Base-by-base conservation (phyloP, 1,140 invertebrate species). In the Drosophila obscura region DNA sequence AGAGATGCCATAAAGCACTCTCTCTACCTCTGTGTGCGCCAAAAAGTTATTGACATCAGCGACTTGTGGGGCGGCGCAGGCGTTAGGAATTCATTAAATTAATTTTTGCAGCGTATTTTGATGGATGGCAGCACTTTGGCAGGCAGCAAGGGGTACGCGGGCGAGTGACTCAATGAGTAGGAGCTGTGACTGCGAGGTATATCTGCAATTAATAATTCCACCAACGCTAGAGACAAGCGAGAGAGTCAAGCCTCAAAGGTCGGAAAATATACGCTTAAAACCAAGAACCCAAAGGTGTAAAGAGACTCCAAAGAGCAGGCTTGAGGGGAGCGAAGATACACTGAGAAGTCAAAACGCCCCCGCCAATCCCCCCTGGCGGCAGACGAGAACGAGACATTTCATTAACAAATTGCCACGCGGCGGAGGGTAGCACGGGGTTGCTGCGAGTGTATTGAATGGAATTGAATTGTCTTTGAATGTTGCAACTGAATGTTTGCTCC, bases 181-280 rank as follows among this genome's bases (percentile, higher is more conserved):
- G 35, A 13, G 13, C 3, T 39, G 35, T 4, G 35, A 39, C 9
- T 39, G 9, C 0, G 26, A 28, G 26, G 26, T 7, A 73, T 63
- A 73, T 63, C 26, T 73, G 59, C 73, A 73, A 73, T 73, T 73
- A 73, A 73, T 57, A 63, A 73, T 51, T 43, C 44, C 9, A 35
- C 39, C 46, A 26, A 28, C 19, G 8, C 39, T 15, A 16, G 9
- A 26, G 35, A 2, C 49, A 43, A 43, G 24, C 8, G 48, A 26
- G 9, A 31, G 7, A 31, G 8, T 35, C 31, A 35, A 28, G 15
- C 49, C n/a, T 16, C 19, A 39, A 49, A 58, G 35, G 35, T 39
- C 19, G 31, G 31, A 0, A 35, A 35, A 11, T 3, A 13, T 13
- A 11, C 11, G 4, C 35, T 39, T 39, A 13, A 11, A 39, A 13